phyloP scores from a whole-genome alignment of 1,140 invertebrate species.

The Brachionus calyciflorus region DNA sequence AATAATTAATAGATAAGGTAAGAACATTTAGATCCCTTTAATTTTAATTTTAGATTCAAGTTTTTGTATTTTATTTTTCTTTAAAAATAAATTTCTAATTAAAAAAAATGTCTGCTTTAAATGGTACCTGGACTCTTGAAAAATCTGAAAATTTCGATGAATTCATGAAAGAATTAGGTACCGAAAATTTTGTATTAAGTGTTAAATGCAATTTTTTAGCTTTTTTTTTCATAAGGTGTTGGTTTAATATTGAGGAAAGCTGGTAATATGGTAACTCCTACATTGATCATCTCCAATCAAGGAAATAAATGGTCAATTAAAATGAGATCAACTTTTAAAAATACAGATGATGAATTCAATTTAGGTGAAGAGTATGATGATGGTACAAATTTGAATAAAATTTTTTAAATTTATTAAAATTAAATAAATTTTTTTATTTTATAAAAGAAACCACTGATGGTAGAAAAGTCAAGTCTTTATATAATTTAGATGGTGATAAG shows the following conservation, averaged over 20 bases:
- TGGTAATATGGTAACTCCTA: conserved; percentile 70
- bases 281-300: conserved; percentile 70
- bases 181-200: background rate
- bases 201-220: background rate
- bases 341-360: conserved; percentile 72
- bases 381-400: background rate
- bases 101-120: background rate
- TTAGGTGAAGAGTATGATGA: conserved; percentile 79
- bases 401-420: background rate
- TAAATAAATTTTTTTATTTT: background rate
- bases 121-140: conserved; percentile 72
- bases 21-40: too few species aligned
- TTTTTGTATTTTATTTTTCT: too few species aligned
- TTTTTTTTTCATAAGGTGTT: conserved; percentile 67
- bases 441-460: conserved; percentile 37
- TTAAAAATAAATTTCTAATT: background rate
- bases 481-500: conserved; percentile 30
- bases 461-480: conserved; percentile 29
- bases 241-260: conserved; percentile 72
- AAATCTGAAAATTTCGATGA: conserved; percentile 79
- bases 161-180: conserved; percentile 74
- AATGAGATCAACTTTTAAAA: conserved; percentile 80
- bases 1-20: too few species aligned
- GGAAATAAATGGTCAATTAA: conserved; percentile 71
- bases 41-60: too few species aligned